Conservation (phyloP, 2,113 vertebrate genomes). For the Origma solitaria region DNA sequence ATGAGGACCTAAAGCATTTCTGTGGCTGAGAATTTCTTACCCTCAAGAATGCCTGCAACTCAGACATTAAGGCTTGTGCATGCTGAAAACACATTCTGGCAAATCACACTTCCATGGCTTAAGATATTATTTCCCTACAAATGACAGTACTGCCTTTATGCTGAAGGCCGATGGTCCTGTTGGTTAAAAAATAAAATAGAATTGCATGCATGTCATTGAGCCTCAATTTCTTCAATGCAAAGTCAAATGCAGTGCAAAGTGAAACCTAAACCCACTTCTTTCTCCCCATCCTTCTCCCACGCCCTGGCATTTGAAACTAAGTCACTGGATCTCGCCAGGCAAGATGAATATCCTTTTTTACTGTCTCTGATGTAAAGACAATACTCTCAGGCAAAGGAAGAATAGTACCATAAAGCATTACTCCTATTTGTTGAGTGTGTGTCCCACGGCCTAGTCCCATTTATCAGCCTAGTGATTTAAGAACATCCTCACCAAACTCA, state of each 20-base stretch:
- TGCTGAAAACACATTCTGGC: background rate
- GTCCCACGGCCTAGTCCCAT: background rate
- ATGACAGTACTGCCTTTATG: background rate
- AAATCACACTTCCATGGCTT: background rate
- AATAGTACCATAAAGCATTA: background rate
- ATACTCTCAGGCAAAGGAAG: background rate
- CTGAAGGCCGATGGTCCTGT: background rate
- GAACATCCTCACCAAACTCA: background rate
- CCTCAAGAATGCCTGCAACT: background rate
- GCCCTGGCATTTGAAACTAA: rapidly evolving
- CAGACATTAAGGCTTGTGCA: background rate
- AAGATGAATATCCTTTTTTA: background rate
- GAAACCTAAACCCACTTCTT: background rate
- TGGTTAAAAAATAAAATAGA: background rate
- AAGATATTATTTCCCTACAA: background rate
- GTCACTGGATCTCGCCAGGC: background rate
- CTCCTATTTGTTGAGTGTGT: background rate
- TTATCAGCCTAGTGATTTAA: background rate
- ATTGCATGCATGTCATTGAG: background rate
- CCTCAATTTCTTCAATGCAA: background rate
- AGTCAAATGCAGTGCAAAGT: background rate
- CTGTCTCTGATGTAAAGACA: background rate
- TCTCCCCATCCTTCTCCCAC: too few relatives aligned
- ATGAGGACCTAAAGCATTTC: background rate
- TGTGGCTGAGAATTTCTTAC: background rate